Conservation (phyloP, 2,113 vertebrate genomes). For the Tylochromis polylepis region DNA sequence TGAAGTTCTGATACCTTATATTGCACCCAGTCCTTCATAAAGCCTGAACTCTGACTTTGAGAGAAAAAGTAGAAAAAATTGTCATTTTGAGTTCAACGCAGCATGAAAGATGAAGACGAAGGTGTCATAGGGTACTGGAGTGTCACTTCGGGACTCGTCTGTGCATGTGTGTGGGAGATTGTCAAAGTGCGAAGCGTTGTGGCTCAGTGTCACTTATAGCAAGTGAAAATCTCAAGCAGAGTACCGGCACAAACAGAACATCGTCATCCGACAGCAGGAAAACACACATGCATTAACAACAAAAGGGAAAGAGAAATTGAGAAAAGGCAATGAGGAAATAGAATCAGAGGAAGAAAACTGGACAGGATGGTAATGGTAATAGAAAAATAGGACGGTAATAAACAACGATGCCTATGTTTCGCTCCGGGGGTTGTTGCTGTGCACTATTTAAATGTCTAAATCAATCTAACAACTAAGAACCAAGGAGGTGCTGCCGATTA, state of each 20-base stretch:
- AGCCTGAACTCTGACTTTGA: not conserved
- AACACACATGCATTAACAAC: not conserved
- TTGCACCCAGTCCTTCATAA: not conserved
- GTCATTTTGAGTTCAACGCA: constrained; percentile 2
- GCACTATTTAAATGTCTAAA: not conserved
- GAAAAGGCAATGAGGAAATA: not conserved
- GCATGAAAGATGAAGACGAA: not conserved
- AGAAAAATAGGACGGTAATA: not conserved
- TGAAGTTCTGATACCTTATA: not conserved
- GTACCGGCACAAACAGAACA: not conserved
- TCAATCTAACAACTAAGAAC: not conserved
- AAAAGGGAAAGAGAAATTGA: not conserved
- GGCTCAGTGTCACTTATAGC: not conserved
- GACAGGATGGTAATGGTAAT: not conserved
- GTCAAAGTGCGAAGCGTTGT: not conserved
- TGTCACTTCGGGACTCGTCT: not conserved
- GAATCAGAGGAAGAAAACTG: not conserved
- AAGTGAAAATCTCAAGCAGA: not conserved
- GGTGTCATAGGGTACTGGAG: not conserved
- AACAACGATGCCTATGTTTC: not conserved
- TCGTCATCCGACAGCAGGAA: not conserved
- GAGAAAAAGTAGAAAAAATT: not conserved
- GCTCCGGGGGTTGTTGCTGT: not conserved
- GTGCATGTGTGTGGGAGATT: not conserved
- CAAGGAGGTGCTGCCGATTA: not conserved